Conservation (phyloP, 2,888 invertebrate species). For the Diaphora mendica region DNA sequence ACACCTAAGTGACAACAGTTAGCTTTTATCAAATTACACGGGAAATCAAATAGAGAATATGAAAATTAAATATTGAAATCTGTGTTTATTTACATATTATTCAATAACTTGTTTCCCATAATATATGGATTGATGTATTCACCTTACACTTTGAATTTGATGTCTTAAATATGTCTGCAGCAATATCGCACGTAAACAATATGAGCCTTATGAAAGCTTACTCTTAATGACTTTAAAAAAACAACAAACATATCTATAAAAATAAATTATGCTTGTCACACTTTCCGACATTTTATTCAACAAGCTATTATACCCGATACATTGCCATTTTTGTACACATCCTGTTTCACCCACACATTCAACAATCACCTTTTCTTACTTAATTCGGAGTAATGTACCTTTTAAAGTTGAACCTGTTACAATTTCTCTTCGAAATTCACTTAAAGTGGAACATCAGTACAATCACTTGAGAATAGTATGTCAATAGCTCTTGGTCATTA, state of each 20-base stretch:
- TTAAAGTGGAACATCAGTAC: conserved; percentile 34
- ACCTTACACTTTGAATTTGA: conserved; percentile 19
- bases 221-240: conserved; percentile 8
- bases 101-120: neutral
- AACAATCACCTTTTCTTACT: conserved; percentile 24
- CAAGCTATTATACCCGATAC: conserved; percentile 18
- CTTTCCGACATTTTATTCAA: conserved; percentile 48
- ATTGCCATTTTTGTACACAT: conserved; percentile 24
- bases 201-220: conserved; percentile 60
- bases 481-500: conserved; percentile 41
- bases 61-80: too few species aligned
- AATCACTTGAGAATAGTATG: conserved; percentile 36
- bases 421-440: conserved; percentile 26
- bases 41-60: neutral
- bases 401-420: conserved; percentile 18
- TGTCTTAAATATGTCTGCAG: conserved; percentile 38
- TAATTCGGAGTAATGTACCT: conserved; percentile 22
- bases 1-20: neutral
- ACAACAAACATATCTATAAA: conserved; percentile 8
- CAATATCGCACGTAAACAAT: conserved; percentile 61
- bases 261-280: conserved; percentile 49
- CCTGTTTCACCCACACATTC: conserved; percentile 32
- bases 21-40: neutral
- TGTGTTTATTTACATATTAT: too few species aligned
- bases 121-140: too few species aligned